Percentiles rank a stretch among this genome's conserved stretches.
Conservation (phyloP, 2,888 invertebrate species). For the Thelaira solivaga region DNA sequence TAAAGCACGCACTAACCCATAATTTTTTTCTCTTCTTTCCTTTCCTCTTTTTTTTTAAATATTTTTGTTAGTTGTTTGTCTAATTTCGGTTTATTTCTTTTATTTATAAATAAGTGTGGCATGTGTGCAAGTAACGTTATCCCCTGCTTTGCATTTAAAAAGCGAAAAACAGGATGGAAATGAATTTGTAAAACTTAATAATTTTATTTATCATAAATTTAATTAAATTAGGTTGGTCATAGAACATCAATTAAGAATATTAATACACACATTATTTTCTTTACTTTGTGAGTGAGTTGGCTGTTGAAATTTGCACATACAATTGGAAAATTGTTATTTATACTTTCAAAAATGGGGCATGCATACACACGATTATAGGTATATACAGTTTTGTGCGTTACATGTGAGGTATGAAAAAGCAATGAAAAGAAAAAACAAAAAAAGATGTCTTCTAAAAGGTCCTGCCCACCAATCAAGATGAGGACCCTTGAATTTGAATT, state of each 20-base stretch:
- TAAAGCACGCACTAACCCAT: background rate
- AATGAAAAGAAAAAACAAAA: no score
- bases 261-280: background rate
- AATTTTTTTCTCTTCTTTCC: background rate
- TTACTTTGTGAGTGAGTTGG: background rate
- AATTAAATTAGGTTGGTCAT: conserved; percentile 27
- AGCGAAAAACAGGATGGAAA: conserved; percentile 2
- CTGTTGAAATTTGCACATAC: background rate
- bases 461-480: no score
- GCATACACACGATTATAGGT: no score
- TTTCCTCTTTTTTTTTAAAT: background rate
- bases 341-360: background rate
- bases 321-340: background rate
- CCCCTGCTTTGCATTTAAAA: background rate
- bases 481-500: no score
- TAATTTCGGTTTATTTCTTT: background rate
- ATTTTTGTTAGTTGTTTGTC: background rate
- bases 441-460: no score
- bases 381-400: no score
- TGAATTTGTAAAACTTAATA: conserved; percentile 2
- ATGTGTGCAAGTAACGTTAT: no score
- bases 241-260: conserved; percentile 16
- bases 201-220: conserved; percentile 16
- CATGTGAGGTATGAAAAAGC: no score
- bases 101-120: background rate